Evolutionary conservation across 2,113 vertebrate species (phyloP).

Genomic region (Aepyceros melampus): DNA sequence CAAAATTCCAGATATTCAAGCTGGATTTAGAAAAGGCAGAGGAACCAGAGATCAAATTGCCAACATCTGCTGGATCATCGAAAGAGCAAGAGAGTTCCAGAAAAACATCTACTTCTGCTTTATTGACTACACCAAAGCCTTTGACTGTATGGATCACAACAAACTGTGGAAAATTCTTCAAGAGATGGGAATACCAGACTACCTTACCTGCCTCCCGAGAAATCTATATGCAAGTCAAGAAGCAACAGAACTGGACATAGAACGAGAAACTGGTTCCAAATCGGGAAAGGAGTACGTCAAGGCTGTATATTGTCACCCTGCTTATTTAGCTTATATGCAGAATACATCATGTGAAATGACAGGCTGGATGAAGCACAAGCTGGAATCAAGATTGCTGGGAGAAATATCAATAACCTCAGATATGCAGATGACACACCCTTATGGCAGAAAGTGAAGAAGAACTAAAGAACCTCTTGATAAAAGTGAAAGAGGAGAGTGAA

Average conservation of each 20-base stretch:
- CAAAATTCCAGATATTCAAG: background rate
- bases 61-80: fast-evolving
- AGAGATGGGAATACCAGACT: background rate
- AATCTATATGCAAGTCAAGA: background rate
- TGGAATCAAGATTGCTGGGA: background rate
- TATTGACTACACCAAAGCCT: background rate
- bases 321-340: background rate
- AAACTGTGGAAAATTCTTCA: background rate
- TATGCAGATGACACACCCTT: background rate
- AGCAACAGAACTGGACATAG: background rate
- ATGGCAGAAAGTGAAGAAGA: background rate
- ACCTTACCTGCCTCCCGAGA: background rate
- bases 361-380: background rate
- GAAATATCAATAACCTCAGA: background rate
- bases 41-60: background rate
- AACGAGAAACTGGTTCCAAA: background rate
- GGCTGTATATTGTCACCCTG: background rate
- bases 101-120: background rate
- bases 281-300: fast-evolving
- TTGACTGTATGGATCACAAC: background rate
- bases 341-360: background rate
- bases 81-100: background rate
- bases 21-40: background rate
- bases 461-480: background rate
- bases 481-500: background rate